phyloP scores from a whole-genome alignment of 1,140 invertebrate species.

The Lethocerus indicus region DNA sequence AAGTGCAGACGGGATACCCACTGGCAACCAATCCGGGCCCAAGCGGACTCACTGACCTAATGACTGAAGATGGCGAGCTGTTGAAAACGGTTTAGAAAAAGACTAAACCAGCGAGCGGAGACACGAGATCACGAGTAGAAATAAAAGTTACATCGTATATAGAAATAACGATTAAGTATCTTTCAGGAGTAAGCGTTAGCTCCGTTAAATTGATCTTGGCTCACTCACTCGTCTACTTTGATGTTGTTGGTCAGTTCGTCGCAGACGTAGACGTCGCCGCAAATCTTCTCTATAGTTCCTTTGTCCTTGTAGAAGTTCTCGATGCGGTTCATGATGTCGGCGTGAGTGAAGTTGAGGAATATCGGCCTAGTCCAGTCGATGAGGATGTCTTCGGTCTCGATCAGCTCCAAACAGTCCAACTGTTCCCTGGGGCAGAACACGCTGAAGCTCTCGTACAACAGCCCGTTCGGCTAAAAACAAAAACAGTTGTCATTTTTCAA shows the following conservation, averaged over 20 bases:
- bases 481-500: too few species aligned
- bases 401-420: slow-evolving; percentile 44
- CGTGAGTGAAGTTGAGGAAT: slow-evolving; percentile 68
- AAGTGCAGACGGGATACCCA: too few species aligned
- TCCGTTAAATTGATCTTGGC: too few species aligned
- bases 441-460: slow-evolving; percentile 59
- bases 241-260: slow-evolving; percentile 33
- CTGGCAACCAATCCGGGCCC: too few species aligned
- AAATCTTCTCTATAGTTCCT: slow-evolving; percentile 46
- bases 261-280: slow-evolving; percentile 58
- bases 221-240: slow-evolving; percentile 32
- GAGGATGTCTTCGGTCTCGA: slow-evolving; percentile 53
- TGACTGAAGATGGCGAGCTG: too few species aligned
- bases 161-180: too few species aligned
- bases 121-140: too few species aligned
- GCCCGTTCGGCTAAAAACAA: slow-evolving; percentile 55
- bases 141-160: too few species aligned
- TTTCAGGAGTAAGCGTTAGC: too few species aligned
- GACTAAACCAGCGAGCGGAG: too few species aligned
- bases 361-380: slow-evolving; percentile 58
- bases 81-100: too few species aligned
- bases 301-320: slow-evolving; percentile 41
- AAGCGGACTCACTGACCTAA: too few species aligned
- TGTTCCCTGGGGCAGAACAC: slow-evolving; percentile 61
- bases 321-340: slow-evolving; percentile 52